Conservation (phyloP, 2,797 vertebrate species). For the Tympanoctomys barrerae region DNA sequence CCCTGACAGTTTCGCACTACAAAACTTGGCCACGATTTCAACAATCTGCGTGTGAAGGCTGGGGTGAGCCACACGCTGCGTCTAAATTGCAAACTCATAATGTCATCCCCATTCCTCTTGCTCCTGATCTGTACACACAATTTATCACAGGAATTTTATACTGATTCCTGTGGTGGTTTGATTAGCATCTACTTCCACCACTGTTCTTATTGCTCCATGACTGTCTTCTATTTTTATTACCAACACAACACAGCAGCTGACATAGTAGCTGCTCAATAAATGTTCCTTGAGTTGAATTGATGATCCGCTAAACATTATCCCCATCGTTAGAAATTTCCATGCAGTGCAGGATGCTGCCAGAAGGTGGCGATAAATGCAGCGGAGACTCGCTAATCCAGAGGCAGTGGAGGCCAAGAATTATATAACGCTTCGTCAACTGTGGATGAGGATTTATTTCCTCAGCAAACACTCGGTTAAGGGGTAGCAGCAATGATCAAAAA, state of each 20-base stretch:
- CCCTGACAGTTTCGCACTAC: neutral
- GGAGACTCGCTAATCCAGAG: neutral
- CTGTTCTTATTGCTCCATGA: neutral
- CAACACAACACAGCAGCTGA: neutral
- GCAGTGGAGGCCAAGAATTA: neutral
- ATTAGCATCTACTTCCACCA: neutral
- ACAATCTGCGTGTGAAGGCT: no score
- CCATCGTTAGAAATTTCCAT: neutral
- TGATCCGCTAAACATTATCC: neutral
- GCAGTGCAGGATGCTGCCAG: neutral
- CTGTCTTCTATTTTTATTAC: neutral
- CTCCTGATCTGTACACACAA: neutral
- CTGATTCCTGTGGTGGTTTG: neutral
- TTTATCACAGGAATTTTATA: neutral
- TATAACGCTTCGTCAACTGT: neutral
- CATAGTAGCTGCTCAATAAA: neutral
- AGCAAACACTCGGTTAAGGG: neutral
- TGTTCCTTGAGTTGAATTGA: conserved; percentile 2
- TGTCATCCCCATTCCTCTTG: neutral
- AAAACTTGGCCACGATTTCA: neutral
- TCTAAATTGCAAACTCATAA: neutral
- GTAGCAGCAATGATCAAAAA: neutral
- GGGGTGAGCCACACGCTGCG: accelerated
- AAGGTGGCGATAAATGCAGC: conserved; percentile 8
- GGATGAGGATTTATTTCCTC: conserved; percentile 16